Base-by-base conservation (phyloP, 2,113 vertebrate genomes). In the Calidris pugnax region DNA sequence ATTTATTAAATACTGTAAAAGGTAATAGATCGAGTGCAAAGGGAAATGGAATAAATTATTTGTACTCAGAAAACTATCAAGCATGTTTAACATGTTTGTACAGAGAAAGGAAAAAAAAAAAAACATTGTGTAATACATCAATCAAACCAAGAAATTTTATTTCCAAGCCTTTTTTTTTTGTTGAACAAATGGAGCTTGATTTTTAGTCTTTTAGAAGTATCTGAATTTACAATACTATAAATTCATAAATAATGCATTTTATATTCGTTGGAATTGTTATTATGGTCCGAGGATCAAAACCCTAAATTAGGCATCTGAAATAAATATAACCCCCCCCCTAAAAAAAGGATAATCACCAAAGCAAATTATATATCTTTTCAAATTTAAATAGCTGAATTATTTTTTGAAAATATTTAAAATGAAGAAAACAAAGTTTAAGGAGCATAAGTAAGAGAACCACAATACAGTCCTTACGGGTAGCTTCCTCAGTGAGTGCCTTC, bases 1-100 rank as follows among this genome's bases (percentile, higher is more conserved):
- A 97, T 98, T 98, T 97, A 96, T 97, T 97, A 97, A 98, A 90
- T 69, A 75, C 57, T 87, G 68, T 78, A 90, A 85, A 89, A 91
- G 64, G 91, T 88, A 88, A 95, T 91, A 96, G 93, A 91, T 97
- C 37, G 59, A 81, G 51, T 17, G 4, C 75, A 91, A 45, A 94
- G 85, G 79, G 91, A 97, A 95, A 92, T 43, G 89, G 83, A 97
- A 95, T 73, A 97, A 95, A 95, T 90, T 79, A 94, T 89, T 93
- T 92, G 66, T 76, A 55, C 69, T 90, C 73, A 62, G 86, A 91
- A 90, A 94, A 85, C 55, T 80, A 62, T 85, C 76, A 91, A 75
- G 78, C 55, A 95, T 67, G 55, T 97, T 95, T 93, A 97, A 94
- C 50, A 47, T 90, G 90, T 96, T 97, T 95, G 82, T 80, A 85